Conservation (phyloP, 37 sponge, comb jelly and placozoan genomes). For the Tethya wilhelma region DNA sequence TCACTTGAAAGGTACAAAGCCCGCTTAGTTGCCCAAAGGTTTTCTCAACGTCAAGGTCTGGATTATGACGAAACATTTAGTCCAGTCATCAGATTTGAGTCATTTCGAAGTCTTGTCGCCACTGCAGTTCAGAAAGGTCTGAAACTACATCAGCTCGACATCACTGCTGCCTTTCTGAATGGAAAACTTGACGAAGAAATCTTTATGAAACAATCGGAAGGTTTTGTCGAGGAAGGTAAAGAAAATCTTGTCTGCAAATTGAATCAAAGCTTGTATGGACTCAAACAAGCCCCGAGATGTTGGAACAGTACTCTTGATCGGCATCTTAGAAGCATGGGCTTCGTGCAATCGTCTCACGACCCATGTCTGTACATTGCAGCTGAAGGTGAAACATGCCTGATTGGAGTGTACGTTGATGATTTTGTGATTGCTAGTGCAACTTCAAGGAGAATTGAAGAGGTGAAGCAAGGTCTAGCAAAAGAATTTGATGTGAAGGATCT, state of each 20-base stretch:
- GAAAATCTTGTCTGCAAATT: conserved; percentile 70
- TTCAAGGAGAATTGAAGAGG: neutral
- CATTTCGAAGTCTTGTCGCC: conserved; percentile 53
- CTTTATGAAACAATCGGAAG: conserved; percentile 75
- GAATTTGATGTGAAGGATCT: conserved; percentile 31
- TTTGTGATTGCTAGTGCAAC: conserved; percentile 24
- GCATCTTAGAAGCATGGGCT: conserved; percentile 65
- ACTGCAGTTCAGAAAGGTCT: conserved; percentile 60
- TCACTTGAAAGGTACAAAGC: too few relatives aligned
- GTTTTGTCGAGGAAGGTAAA: conserved; percentile 55
- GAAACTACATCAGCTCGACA: conserved; percentile 70
- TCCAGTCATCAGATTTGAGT: too few relatives aligned
- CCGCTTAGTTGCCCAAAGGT: too few relatives aligned
- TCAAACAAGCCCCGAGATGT: conserved; percentile 55
- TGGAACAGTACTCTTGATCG: conserved; percentile 58
- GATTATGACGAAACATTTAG: too few relatives aligned
- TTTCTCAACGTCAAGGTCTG: too few relatives aligned
- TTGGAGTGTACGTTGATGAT: conserved; percentile 43
- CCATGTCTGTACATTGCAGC: conserved; percentile 28
- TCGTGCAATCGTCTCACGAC: conserved; percentile 56
- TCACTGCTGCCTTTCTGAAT: conserved; percentile 65
- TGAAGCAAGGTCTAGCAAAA: conserved; percentile 20
- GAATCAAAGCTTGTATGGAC: conserved; percentile 71
- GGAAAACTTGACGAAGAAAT: too few relatives aligned
- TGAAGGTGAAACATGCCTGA: conserved; percentile 15